Evolutionary conservation across 2,888 invertebrate genomes (phyloP).

Genomic region (Rhagonycha lutea): DNA sequence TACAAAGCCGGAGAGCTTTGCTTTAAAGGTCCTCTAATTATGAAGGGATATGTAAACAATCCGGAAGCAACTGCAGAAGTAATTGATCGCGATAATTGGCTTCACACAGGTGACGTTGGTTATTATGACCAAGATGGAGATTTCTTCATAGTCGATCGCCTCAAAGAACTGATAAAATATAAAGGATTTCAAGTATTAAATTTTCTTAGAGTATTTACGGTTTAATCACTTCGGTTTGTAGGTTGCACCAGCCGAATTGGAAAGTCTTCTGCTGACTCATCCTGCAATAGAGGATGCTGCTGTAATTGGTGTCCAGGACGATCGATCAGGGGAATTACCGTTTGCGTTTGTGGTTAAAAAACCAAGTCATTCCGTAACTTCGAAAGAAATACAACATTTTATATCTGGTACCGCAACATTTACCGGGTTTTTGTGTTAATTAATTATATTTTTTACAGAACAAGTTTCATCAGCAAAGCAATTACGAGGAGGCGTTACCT

Average conservation of each 20-base stretch:
- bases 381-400: constrained; percentile 49
- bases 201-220: not conserved
- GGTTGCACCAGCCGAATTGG: constrained; percentile 62
- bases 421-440: not conserved
- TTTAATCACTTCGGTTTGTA: constrained; percentile 13
- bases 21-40: constrained; percentile 73
- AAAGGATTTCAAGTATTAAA: constrained; percentile 75
- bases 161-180: constrained; percentile 81
- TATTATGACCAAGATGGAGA: constrained; percentile 73
- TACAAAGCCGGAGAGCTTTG: constrained; percentile 80
- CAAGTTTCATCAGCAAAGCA: constrained; percentile 63
- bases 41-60: constrained; percentile 81
- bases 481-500: constrained; percentile 69
- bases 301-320: constrained; percentile 62
- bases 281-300: constrained; percentile 62
- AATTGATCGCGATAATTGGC: constrained; percentile 74
- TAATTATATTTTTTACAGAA: constrained; percentile 32
- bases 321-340: constrained; percentile 58
- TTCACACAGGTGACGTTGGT: constrained; percentile 76
- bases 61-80: constrained; percentile 69
- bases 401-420: constrained; percentile 44
- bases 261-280: constrained; percentile 61
- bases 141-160: constrained; percentile 75
- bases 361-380: constrained; percentile 41
- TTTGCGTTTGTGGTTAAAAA: constrained; percentile 57